phyloP scores from a whole-genome alignment of 2,113 vertebrate genomes.

The Thymallus thymallus region DNA sequence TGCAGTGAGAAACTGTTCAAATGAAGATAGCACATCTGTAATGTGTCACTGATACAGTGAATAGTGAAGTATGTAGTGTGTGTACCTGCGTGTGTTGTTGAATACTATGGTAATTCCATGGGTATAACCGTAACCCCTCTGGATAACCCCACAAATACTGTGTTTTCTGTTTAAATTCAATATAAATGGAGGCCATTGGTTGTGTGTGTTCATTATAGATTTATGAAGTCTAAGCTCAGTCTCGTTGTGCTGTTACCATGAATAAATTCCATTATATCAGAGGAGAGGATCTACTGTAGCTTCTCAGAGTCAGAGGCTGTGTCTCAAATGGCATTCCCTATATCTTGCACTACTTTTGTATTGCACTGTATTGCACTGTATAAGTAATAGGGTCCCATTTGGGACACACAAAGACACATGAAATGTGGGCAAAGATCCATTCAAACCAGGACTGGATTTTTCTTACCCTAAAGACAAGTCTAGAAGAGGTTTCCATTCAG shows the following conservation, averaged over 20 bases:
- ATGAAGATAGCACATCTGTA: too few relatives aligned
- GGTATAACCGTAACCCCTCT: neutral
- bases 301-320: too few relatives aligned
- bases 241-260: neutral
- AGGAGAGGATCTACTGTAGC: neutral
- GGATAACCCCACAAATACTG: neutral
- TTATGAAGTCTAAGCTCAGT: neutral
- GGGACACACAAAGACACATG: too few relatives aligned
- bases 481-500: too few relatives aligned
- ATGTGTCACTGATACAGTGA: neutral
- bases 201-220: neutral
- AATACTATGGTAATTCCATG: neutral
- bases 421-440: too few relatives aligned
- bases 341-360: too few relatives aligned
- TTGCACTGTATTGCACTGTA: too few relatives aligned
- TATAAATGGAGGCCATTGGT: neutral
- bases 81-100: neutral
- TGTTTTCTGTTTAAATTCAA: neutral
- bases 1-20: too few relatives aligned
- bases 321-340: too few relatives aligned
- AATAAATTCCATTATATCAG: constrained; percentile 9
- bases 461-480: too few relatives aligned
- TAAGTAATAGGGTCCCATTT: too few relatives aligned
- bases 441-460: too few relatives aligned
- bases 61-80: neutral